phyloP scores from a whole-genome alignment of 2,797 vertebrate species.

The Silurus lanzhouensis region DNA sequence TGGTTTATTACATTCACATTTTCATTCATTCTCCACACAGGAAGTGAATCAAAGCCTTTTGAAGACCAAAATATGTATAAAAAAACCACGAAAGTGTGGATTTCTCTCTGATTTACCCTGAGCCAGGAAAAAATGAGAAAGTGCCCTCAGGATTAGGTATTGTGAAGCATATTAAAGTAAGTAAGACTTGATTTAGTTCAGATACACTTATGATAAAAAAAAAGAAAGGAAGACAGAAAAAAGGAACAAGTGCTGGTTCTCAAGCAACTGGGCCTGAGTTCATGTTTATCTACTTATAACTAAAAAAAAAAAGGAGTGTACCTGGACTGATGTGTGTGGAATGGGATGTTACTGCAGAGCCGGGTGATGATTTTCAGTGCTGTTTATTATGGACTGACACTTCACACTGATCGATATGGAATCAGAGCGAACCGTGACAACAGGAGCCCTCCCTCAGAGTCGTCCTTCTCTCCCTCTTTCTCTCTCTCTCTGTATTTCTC shows the following conservation, averaged over 20 bases:
- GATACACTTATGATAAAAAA: neutral
- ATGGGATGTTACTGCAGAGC: slow-evolving; percentile 41
- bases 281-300: neutral
- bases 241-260: neutral
- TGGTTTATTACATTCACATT: neutral
- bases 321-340: slow-evolving; percentile 35
- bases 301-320: neutral
- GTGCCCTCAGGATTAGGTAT: neutral
- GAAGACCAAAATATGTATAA: neutral
- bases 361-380: slow-evolving; percentile 22
- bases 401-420: slow-evolving; percentile 51
- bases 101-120: neutral
- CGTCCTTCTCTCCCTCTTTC: slow-evolving; percentile 17
- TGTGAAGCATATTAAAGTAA: neutral
- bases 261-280: too few relatives aligned
- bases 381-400: slow-evolving; percentile 45
- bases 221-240: too few relatives aligned
- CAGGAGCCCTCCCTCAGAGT: slow-evolving; percentile 10
- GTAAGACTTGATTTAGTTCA: neutral
- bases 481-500: neutral
- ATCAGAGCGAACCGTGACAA: slow-evolving; percentile 48
- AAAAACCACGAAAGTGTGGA: neutral
- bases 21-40: neutral
- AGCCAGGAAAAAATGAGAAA: neutral
- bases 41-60: neutral